Evolutionary conservation across 2,888 invertebrate genomes (phyloP), one percentile per base, ranked within the genome.

Genomic region (Pachymerium ferrugineum): DNA sequence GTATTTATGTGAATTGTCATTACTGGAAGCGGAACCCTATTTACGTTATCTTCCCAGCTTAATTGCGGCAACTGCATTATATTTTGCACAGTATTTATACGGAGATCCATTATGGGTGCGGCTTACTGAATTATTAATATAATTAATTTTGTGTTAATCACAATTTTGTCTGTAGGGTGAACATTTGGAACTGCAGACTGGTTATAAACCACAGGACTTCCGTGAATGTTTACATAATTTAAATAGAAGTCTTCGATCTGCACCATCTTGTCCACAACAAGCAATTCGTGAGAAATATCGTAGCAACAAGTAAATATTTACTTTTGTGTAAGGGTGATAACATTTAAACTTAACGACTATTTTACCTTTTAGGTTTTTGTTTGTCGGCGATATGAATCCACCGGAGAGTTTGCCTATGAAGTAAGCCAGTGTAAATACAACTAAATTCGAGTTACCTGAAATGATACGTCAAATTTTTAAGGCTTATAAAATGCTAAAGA

Each of bases 211-310:
- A 29, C 83, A 84, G 8, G 85, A 93, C 76, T 85, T 96, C 74
- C 86, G 86, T 77, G 84, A 86, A 19, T 89, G 92, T 77, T 84
- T 93, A 74, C 83, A 86, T 30, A 86, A 89, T 79, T 85, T 95
- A 75, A 87, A 88, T 74, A 86, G 87, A 78, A 87, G 91, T 14
- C 93, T 92, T 81, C 81, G 85, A 70, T 87, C 87, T 79, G 90
- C 92, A 2, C 82, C 86, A 6, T 84, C 83, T 47, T 85, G 89
- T 78, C 87, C 88, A 42, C 93, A 94, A 81, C 91, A 91, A 81
- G 93, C 95, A 70, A 90, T 95, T 77, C 88, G 89, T 77, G 94
- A 95, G 80, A 97, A 96, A 84, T 97, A 94, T 85, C 92, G 89
- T 76, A 77, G 80, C 69, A 77, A 79, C 73, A 84, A 84, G 83